phyloP scores from a whole-genome alignment of 64 coral and sea anemone genomes.

The Montipora sp. region DNA sequence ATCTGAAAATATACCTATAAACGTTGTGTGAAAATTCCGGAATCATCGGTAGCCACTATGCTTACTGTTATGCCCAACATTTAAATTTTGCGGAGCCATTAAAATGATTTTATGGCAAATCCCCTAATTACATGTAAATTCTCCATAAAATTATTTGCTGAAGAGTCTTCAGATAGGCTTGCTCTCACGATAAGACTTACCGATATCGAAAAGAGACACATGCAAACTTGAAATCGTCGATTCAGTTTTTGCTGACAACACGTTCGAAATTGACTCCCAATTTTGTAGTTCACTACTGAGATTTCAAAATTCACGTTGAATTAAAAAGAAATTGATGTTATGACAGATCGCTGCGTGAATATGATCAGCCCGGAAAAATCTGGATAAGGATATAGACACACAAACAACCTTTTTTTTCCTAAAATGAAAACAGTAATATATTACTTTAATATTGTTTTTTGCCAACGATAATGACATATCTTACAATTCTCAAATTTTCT shows the following conservation, averaged over 20 bases:
- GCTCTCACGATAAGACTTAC: no score
- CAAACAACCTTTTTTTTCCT: no score
- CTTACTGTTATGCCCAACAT: background rate
- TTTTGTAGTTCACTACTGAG: background rate
- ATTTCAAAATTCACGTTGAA: background rate
- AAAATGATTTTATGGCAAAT: background rate
- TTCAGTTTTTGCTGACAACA: background rate
- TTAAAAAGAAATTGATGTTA: background rate
- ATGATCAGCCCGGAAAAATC: background rate
- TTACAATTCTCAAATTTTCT: no score
- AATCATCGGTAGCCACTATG: background rate
- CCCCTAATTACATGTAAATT: background rate
- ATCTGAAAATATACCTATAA: background rate
- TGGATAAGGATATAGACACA: no score
- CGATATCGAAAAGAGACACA: background rate
- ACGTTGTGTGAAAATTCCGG: background rate
- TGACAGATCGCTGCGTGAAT: background rate
- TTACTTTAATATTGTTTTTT: no score
- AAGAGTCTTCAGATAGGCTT: no score
- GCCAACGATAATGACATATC: no score
- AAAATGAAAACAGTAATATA: no score
- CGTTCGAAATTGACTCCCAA: background rate
- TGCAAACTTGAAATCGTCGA: background rate
- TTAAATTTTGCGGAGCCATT: background rate
- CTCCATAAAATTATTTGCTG: no score